Evolutionary conservation across 2,797 vertebrate species (phyloP).

Genomic region (Telmatherina bonti): DNA sequence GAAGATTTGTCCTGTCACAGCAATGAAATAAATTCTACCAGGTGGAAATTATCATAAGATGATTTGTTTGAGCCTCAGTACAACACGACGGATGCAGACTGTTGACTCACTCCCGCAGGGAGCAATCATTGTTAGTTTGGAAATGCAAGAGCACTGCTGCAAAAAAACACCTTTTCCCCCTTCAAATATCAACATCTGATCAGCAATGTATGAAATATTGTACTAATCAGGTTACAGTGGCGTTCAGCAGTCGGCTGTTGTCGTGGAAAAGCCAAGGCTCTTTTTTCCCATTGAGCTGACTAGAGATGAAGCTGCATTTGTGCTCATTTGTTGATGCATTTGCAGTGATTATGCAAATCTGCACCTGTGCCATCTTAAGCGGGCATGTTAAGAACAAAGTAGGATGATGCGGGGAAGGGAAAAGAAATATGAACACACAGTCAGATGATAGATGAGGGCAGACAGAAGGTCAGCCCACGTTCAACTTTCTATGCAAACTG

Average conservation of each 20-base stretch:
- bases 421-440: not conserved
- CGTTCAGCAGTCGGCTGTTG: constrained; percentile 38
- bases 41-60: constrained; percentile 22
- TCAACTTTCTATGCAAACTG: constrained; percentile 8
- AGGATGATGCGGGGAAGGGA: not conserved
- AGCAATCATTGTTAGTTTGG: constrained; percentile 54
- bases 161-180: constrained; percentile 24
- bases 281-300: no score
- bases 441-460: constrained; percentile 6
- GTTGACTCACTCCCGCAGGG: constrained; percentile 35
- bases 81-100: constrained; percentile 19
- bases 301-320: no score
- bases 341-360: constrained; percentile 44
- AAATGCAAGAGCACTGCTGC: constrained; percentile 37
- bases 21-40: constrained; percentile 36
- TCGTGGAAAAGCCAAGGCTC: constrained; percentile 8
- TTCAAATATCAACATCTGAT: constrained; percentile 57
- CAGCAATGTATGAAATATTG: constrained; percentile 51
- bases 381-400: constrained; percentile 9
- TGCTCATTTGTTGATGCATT: constrained; percentile 24
- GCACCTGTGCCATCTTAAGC: constrained; percentile 22
- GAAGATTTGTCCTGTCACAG: constrained; percentile 20
- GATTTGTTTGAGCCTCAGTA: constrained; percentile 9
- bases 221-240: constrained; percentile 60
- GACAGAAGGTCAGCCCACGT: not conserved